Base-by-base conservation (phyloP, 2,113 vertebrate species). In the Stictonetta naevosa region DNA sequence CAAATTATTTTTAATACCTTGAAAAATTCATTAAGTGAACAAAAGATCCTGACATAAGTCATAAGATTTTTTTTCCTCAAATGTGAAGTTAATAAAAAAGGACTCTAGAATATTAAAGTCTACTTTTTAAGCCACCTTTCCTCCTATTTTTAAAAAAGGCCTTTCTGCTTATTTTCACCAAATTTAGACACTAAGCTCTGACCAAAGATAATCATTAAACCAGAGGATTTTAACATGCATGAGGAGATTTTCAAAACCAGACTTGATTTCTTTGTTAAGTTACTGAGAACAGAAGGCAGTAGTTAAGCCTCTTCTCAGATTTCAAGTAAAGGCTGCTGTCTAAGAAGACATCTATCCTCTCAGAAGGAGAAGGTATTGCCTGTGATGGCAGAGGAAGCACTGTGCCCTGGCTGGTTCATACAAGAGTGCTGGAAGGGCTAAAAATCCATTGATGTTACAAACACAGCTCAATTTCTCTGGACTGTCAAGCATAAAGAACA, bases 1-100 rank as follows among this genome's bases (percentile, higher is more conserved):
- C 93, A 96, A 94, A 96, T 96, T 95, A 94, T 94, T 96, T 95
- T 96, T 96, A 96, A 96, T 96, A 86, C 92, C 88, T 96, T 95
- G 93, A 96, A 97, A 97, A 96, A 95, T 95, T 97, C 93, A 96
- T 96, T 95, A 96, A 90, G 53, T 59, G 91, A 96, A 97, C 95
- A 97, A 96, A 96, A 97, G 93, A 97, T 95, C 93, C 86, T 95
- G 90, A 94, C 96, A 95, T 91, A 95, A 95, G 95, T 94, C 55
- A 55, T 59, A 93, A 95, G 96, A 85, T 55, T 56, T 72, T 91
- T 91, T 87, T 56, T 6, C n/a, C 48, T 87, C 67, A 88, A 91
- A 94, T 83, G 20, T 88, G 87, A 91, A 88, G 62, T 89, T 96
- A 96, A 95, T 96, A 96, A 90, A 91, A 95, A 92, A 89, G 25